Evolutionary conservation across 2,888 invertebrate species (phyloP), one percentile per base, ranked within the genome.

Genomic region (Drosophila gaucha): DNA sequence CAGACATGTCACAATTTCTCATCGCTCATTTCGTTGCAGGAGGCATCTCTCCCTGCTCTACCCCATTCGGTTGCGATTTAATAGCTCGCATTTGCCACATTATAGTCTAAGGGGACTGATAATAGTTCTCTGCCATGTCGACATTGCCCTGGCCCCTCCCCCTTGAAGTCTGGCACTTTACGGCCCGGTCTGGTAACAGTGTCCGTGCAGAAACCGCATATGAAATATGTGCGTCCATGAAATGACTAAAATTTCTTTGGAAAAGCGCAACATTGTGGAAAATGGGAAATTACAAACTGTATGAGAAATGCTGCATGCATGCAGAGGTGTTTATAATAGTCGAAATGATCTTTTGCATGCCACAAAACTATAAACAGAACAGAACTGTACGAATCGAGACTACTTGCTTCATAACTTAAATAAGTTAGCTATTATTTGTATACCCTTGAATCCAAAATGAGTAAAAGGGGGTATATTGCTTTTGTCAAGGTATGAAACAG

Each of bases 241-340:
- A 89, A 89, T 89, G 90, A 89, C 89, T 77, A 89, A 72, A 80
- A 90, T 90, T 90, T 91, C 91, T 85, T 75, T 78, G 89, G 90
- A 90, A 90, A 90, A 89, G 84, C 78, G 90, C 91, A 90, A 87
- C 83, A 74, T 86, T 87, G 91, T 90, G 91, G 90, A 90, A 91
- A 90, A 91, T 91, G 89, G 86, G 88, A 89, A 90, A 80, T 55
- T 65, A 22, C 62, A 62, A 59, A 22, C 52, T 52, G 68, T 55
- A 57, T 58, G 30, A 6, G 31, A 31, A 14, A 31, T 22, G 22
- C 16, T n/a, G 20, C 49, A 18, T 14, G 44, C 33, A 18, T 10
- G 0, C 9, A 39, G 22, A 20, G 24, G 14, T 57, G 43, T 44
- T 54, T 38, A 41, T 36, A 24, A 22, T 18, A 30, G 18, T 30